Conservation (phyloP, 2,113 vertebrate species). For the Hydrochoerus hydrochaeris region DNA sequence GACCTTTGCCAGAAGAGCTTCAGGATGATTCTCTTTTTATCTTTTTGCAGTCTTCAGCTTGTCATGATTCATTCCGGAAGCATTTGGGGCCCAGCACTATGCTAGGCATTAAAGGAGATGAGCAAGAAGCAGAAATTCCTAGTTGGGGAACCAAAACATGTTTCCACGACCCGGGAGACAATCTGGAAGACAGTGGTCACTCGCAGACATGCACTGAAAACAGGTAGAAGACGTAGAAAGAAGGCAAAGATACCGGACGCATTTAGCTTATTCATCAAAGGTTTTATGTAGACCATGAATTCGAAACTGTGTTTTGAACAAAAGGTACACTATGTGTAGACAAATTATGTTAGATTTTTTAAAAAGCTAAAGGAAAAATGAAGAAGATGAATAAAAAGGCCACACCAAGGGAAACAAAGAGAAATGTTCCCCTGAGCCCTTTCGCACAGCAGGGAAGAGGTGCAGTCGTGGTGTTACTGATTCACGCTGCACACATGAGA, state of each 20-base stretch:
- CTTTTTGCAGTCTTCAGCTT: conserved; percentile 53
- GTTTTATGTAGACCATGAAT: not conserved
- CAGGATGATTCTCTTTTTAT: conserved; percentile 67
- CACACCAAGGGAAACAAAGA: not conserved
- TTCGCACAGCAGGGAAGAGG: not conserved
- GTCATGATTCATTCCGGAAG: conserved; percentile 70
- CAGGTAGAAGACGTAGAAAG: not conserved
- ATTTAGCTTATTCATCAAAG: not conserved
- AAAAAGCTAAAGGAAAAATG: not conserved
- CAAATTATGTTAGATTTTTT: not conserved
- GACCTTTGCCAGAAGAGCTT: conserved; percentile 66
- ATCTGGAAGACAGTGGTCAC: not conserved
- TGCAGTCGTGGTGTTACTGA: not conserved
- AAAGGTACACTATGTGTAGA: not conserved
- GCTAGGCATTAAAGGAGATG: not conserved
- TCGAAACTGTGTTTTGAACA: conserved; percentile 34
- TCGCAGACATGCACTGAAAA: not conserved
- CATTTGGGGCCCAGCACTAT: conserved; percentile 14
- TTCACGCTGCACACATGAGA: not conserved
- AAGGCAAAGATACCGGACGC: not conserved
- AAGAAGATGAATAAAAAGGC: not conserved
- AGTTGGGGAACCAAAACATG: not conserved
- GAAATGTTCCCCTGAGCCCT: not conserved
- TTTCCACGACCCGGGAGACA: not conserved
- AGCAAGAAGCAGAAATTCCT: not conserved